Percentiles rank a stretch among this genome's conserved stretches.
Evolutionary conservation across 2,888 invertebrate genomes (phyloP).

Genomic region (Teinopalpus imperialis): DNA sequence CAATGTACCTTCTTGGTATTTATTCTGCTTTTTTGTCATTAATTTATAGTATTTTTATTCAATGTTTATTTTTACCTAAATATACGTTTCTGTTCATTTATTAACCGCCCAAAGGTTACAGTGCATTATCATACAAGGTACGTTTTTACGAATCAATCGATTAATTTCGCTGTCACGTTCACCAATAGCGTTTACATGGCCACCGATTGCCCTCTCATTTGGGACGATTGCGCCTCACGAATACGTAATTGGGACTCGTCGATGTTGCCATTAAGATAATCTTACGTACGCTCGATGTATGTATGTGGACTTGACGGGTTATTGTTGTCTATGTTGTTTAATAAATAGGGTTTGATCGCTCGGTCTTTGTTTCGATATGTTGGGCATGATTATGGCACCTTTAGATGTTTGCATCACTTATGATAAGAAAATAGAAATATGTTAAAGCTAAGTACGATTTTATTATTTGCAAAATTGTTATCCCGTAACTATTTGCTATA

Average conservation of each 20-base stretch:
- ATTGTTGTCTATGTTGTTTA: constrained; percentile 19
- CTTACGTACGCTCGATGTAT: constrained; percentile 41
- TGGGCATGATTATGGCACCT: not conserved
- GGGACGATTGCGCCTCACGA: constrained; percentile 69
- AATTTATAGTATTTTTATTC: not conserved
- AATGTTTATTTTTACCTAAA: not conserved
- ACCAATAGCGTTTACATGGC: constrained; percentile 54
- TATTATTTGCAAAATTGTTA: too few relatives aligned
- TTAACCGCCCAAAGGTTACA: constrained; percentile 1
- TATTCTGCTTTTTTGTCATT: not conserved
- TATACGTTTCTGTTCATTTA: not conserved
- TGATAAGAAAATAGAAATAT: too few relatives aligned
- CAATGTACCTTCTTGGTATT: constrained; percentile 11
- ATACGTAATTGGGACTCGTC: constrained; percentile 71
- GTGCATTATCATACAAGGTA: constrained; percentile 13
- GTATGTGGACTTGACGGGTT: constrained; percentile 41
- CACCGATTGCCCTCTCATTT: constrained; percentile 78
- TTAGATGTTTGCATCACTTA: too few relatives aligned
- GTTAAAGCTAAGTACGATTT: too few relatives aligned
- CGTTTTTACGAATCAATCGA: constrained; percentile 49
- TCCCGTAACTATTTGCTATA: too few relatives aligned
- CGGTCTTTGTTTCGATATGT: constrained; percentile 16
- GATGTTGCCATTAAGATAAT: constrained; percentile 72
- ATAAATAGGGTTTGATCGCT: constrained; percentile 19
- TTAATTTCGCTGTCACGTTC: constrained; percentile 59